A percentile compares a stretch with the other conserved stretches of the same genome.
These are phyloP conservation scores for Bos indicus DNA, from an alignment of 2,113 vertebrate species.

Conservation along the genomic window DNA sequence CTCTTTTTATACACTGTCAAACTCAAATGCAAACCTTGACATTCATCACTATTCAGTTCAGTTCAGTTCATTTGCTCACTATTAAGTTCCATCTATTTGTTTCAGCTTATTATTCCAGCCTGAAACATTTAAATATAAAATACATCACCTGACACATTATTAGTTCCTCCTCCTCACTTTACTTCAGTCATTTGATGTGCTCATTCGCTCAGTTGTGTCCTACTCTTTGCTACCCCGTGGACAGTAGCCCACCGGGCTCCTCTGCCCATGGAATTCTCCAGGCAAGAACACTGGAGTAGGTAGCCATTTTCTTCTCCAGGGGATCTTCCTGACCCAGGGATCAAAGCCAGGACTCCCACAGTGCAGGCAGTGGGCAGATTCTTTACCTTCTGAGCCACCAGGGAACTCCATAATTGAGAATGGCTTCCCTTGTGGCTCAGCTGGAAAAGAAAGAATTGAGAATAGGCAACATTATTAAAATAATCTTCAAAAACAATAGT, in stretches of 20 bases:
- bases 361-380: neutral
- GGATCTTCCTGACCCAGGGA: neutral
- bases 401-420: neutral
- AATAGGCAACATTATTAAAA: neutral
- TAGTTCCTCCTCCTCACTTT: neutral
- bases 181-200: neutral
- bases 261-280: neutral
- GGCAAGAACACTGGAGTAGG: neutral
- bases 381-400: neutral
- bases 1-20: neutral
- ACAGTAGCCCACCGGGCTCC: neutral
- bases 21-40: neutral
- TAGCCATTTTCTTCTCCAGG: neutral
- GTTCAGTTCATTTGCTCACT: neutral
- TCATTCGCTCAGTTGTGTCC: neutral
- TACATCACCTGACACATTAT: neutral
- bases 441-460: neutral
- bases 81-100: neutral
- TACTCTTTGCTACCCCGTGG: neutral
- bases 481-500: neutral
- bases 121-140: neutral
- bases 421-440: neutral
- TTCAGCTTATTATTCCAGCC: neutral
- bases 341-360: neutral
- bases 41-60: neutral